Conservation (phyloP, 2,888 invertebrate genomes). For the Xestia rhomboidea region DNA sequence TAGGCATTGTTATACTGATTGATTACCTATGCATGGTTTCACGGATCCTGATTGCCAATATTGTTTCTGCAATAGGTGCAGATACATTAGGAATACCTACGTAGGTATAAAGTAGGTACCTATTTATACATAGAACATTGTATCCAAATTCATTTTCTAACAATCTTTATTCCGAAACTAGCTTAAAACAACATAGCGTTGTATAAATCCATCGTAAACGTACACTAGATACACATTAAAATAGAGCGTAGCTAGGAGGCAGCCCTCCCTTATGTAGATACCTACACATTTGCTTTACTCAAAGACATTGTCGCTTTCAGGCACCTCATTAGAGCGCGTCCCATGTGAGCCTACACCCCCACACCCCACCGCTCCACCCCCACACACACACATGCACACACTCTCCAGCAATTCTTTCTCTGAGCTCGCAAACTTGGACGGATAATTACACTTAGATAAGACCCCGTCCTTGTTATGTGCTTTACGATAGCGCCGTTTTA, state of each 20-base stretch:
- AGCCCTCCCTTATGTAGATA: slow-evolving; percentile 88
- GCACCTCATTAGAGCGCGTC: slow-evolving; percentile 91
- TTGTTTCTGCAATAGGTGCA: slow-evolving; percentile 28
- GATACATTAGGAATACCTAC: background rate
- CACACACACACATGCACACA: slow-evolving; percentile 78
- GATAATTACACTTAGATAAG: slow-evolving; percentile 90
- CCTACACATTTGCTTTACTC: slow-evolving; percentile 90
- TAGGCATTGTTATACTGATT: slow-evolving; percentile 46
- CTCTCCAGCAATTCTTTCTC: slow-evolving; percentile 87
- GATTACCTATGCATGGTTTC: slow-evolving; percentile 41
- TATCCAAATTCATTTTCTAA: slow-evolving; percentile 1
- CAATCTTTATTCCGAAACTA: slow-evolving; percentile 38
- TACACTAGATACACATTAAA: slow-evolving; percentile 74
- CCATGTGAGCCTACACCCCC: slow-evolving; percentile 88
- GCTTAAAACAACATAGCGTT: slow-evolving; percentile 57
- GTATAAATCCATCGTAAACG: slow-evolving; percentile 69
- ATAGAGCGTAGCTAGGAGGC: slow-evolving; percentile 78
- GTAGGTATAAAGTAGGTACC: background rate
- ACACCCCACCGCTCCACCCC: slow-evolving; percentile 61
- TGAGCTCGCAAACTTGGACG: slow-evolving; percentile 88
- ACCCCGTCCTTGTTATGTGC: slow-evolving; percentile 81
- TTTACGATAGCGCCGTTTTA: slow-evolving; percentile 69
- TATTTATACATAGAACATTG: background rate
- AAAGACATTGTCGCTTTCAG: slow-evolving; percentile 91
- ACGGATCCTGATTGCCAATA: slow-evolving; percentile 38